Conservation (phyloP, 2,797 vertebrate species). For the Prionace glauca region DNA sequence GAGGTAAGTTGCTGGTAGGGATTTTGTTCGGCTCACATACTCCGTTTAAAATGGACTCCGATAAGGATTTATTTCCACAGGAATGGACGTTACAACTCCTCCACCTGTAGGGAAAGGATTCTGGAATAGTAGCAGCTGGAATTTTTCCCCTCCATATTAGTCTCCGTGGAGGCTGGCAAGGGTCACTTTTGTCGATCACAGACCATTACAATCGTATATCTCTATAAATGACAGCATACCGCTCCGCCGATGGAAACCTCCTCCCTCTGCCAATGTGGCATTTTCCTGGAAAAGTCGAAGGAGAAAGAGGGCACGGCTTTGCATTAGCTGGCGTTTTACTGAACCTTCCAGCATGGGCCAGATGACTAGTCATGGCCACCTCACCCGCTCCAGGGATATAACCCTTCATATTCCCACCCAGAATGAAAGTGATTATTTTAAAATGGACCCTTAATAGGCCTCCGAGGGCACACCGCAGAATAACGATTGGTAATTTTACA, state of each 20-base stretch:
- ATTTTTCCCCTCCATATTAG: neutral
- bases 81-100: neutral
- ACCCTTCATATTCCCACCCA: neutral
- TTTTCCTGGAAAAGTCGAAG: neutral
- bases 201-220: neutral
- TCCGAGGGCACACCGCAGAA: neutral
- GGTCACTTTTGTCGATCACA: neutral
- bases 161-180: neutral
- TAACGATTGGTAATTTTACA: neutral
- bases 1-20: neutral
- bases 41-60: neutral
- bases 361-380: neutral
- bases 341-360: neutral
- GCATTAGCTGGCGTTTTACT: neutral
- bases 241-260: neutral
- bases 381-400: neutral
- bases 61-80: neutral
- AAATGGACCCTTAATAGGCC: neutral
- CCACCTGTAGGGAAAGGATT: neutral
- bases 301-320: neutral
- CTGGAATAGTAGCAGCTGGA: neutral
- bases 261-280: neutral
- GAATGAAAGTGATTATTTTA: neutral
- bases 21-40: neutral
- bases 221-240: neutral